Evolutionary conservation across 2,113 vertebrate genomes (phyloP).

Genomic region (Clarias gariepinus): DNA sequence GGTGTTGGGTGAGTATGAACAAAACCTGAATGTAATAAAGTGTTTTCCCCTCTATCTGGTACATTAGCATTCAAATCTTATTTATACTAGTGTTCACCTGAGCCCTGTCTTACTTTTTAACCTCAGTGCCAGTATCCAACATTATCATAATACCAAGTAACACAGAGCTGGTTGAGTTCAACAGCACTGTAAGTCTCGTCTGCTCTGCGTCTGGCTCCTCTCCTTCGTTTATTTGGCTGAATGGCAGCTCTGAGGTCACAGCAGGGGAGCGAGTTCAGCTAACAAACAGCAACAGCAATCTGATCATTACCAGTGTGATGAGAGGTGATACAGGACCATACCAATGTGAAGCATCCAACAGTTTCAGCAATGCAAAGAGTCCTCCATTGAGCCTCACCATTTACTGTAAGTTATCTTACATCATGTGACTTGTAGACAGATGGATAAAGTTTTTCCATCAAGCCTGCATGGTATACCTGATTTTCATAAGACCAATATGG

Average conservation of each 20-base stretch:
- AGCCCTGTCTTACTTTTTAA: neutral
- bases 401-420: slow-evolving; percentile 45
- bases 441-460: neutral
- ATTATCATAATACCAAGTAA: slow-evolving; percentile 17
- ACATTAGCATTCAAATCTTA: neutral
- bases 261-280: slow-evolving; percentile 60
- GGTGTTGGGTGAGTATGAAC: too few species aligned
- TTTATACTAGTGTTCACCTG: neutral
- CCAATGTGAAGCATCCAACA: too few species aligned
- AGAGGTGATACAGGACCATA: too few species aligned
- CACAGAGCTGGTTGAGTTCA: slow-evolving; percentile 60
- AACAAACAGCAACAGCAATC: slow-evolving; percentile 49
- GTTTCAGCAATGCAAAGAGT: too few species aligned
- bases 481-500: neutral
- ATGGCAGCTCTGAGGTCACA: too few species aligned
- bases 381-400: too few species aligned
- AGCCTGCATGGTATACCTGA: neutral
- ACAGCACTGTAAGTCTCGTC: too few species aligned
- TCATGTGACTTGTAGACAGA: neutral
- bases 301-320: slow-evolving; percentile 59
- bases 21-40: too few species aligned
- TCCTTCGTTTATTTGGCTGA: too few species aligned
- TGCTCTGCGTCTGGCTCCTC: too few species aligned
- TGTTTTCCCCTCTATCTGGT: too few species aligned
- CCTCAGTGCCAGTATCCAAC: slow-evolving; percentile 34